Percentiles rank a stretch among this genome's conserved stretches.
Conservation (phyloP, 2,888 invertebrate genomes). For the Dioctria rufipes region DNA sequence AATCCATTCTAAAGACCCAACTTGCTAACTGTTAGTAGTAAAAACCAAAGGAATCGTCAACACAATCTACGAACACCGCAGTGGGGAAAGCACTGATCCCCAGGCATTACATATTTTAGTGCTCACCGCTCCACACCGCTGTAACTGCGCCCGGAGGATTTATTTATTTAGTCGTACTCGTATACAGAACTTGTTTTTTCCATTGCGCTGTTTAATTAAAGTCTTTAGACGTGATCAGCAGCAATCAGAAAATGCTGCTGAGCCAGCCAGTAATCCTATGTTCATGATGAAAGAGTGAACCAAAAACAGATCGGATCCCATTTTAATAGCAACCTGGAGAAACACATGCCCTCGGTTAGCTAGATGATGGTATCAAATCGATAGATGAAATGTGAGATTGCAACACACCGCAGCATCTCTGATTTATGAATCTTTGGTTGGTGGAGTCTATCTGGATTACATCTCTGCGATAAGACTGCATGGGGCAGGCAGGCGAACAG, state of each 20-base stretch:
- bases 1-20: conserved; percentile 3
- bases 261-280: conserved; percentile 22
- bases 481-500: not conserved
- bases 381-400: conserved; percentile 42
- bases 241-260: conserved; percentile 12
- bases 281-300: not conserved
- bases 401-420: conserved; percentile 11
- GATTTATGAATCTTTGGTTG: conserved; percentile 34
- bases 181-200: conserved; percentile 43
- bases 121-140: not conserved
- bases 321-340: not conserved
- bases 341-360: conserved; percentile 33
- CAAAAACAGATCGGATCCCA: conserved; percentile 33
- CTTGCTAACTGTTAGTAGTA: not conserved
- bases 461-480: conserved; percentile 9
- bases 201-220: conserved; percentile 44
- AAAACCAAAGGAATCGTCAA: not conserved
- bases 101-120: conserved; percentile 21
- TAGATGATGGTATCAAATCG: conserved; percentile 9
- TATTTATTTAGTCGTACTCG: conserved; percentile 46
- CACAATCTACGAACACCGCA: not conserved
- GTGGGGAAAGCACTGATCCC: conserved; percentile 9
- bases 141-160: conserved; percentile 6
- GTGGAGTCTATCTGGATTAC: conserved; percentile 6
- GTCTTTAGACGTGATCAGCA: conserved; percentile 39